Base-by-base conservation (phyloP, 2,113 vertebrate species). In the Ceuthmochares aereus region DNA sequence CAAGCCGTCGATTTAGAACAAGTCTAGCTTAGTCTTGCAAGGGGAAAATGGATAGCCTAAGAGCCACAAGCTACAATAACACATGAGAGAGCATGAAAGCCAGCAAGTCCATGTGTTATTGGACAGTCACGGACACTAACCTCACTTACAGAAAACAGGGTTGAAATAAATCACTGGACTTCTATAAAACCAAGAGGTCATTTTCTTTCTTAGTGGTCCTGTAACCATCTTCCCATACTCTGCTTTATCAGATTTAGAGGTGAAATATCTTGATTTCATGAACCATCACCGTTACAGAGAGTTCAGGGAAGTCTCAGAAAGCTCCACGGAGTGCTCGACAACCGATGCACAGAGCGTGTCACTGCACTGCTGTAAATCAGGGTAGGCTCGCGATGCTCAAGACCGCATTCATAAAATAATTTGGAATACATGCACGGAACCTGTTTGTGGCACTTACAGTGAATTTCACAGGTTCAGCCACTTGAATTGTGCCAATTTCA, bases 91-190 rank as follows among this genome's bases (percentile, higher is more conserved):
- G 89, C 96, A 98, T 97, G 98, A 98, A 95, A 95, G 97, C 97
- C 95, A 96, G 94, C 94, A 87, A 79, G 87, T 82, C 98, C 98
- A 97, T 97, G 98, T 97, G 98, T 98, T 98, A 98, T 96, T 96
- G 96, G 97, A 97, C 93, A 62, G 97, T 97, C 97, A 97, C 98
- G 98, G 98, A 98, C 98, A 97, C 97, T 97, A 98, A 99, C 98
- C 98, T 98, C 98, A 97, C 98, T 98, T 96, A 98, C 98, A 97
- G 92, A 97, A 84, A 96, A 49, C 69, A 73, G 60, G 92, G 78
- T 21, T 79, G 60, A 73, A 94, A 84, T 47, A 73, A 92, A 67
- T 14, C 25, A 26, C 54, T 45, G 54, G 62, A 15, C 32, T 90
- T 73, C 34, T 56, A 84, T 5, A 60, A 22, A 80, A 34, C 29